Percentiles rank a stretch among this genome's conserved stretches.
Evolutionary conservation across 2,113 vertebrate species (phyloP).

Genomic region (Urocynchramus pylzowi): DNA sequence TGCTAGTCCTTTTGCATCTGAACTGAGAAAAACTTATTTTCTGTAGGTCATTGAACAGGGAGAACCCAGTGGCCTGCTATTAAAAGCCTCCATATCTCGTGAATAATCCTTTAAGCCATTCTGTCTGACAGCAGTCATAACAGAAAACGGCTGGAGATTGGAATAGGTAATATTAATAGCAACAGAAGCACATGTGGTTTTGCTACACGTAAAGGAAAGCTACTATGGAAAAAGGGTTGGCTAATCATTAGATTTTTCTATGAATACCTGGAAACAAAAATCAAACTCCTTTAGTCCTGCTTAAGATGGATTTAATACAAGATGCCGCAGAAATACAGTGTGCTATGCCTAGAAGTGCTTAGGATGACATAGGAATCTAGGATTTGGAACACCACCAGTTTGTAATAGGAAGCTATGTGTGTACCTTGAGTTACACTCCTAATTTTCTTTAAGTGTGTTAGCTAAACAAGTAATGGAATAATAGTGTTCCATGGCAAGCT

Average conservation of each 20-base stretch:
- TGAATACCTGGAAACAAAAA: neutral
- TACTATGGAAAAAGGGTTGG: neutral
- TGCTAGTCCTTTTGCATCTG: neutral
- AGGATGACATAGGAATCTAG: neutral
- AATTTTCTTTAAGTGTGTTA: neutral
- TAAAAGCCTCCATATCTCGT: neutral
- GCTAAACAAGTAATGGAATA: neutral
- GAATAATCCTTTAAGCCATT: neutral
- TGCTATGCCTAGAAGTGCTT: neutral
- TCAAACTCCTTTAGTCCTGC: neutral
- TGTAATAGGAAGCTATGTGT: neutral
- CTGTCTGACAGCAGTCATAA: neutral
- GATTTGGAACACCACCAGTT: neutral
- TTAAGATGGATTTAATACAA: neutral
- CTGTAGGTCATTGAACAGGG: neutral
- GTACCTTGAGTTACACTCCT: neutral
- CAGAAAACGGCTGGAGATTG: neutral
- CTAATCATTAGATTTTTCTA: slow-evolving; percentile 12
- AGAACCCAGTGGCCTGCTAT: neutral
- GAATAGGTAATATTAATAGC: neutral
- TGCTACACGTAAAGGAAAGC: neutral
- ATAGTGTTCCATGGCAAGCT: neutral
- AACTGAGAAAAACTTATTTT: neutral
- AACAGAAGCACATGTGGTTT: neutral
- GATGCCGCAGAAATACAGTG: neutral